Evolutionary conservation across 2,888 invertebrate genomes (phyloP), one percentile per base, ranked within the genome.

Genomic region (Fragum whitleyi): DNA sequence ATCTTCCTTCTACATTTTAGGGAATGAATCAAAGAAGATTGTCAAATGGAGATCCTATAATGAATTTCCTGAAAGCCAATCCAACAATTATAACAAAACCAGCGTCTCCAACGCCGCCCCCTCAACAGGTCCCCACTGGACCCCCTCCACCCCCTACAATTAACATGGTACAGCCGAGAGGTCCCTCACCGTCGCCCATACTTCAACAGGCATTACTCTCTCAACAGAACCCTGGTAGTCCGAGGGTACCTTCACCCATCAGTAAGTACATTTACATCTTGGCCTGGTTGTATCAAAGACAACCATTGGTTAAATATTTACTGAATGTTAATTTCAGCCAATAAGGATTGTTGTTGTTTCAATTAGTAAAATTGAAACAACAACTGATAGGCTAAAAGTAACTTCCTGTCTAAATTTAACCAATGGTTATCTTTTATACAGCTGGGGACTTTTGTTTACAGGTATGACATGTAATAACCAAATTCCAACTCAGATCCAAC

Each of bases 211-310:
- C 85, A 71, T 86, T 87, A 69, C 74, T 86, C 14, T 81, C 86
- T 28, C 86, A 86, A 74, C 90, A 90, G 83, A 51, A 68, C 28
- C 85, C 87, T 23, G 85, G 88, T 26, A 88, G 91, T 28, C 90
- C 91, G 2, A 79, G 91, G 57, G 91, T 93, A 21, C 92, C 93
- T 21, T 93, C 93, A 28, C 93, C 93, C 28, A 91, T 93, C 84
- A 93, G 93, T 93, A 87, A 91, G 92, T 89, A 55, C 42, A 19
- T 61, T n/a, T 11, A 5, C 53, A 21, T 53, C n/a, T 16, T 9
- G n/a, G n/a, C 16, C 19, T 53, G 11, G 16, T 47, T n/a, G n/a
- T n/a, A n/a, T n/a, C n/a, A n/a, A n/a, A n/a, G n/a, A n/a, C n/a
- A n/a, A n/a, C n/a, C n/a, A n/a, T n/a, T n/a, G n/a, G n/a, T n/a